Conservation (phyloP, 1,140 invertebrate species). For the Anagrus nilaparvatae region DNA sequence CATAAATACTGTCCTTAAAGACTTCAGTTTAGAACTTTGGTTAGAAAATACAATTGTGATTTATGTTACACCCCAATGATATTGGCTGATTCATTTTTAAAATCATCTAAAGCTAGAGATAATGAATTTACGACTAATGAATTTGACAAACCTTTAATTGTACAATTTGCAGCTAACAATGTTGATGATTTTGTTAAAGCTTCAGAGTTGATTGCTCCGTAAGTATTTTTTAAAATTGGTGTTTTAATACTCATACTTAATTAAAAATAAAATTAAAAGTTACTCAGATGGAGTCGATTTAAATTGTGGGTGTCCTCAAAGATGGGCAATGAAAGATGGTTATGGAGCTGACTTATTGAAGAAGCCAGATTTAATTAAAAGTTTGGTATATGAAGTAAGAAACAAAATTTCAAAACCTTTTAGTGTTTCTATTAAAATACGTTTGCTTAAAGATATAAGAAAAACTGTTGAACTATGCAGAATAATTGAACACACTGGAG, state of each 20-base stretch:
- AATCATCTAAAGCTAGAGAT: constrained; percentile 74
- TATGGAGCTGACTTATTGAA: constrained; percentile 78
- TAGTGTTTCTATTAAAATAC: constrained; percentile 86
- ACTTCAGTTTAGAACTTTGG: constrained; percentile 73
- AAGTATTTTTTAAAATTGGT: constrained; percentile 32
- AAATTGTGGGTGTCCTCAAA: constrained; percentile 95
- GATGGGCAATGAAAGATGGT: constrained; percentile 86
- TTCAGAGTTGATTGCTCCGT: constrained; percentile 73
- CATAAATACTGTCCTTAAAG: no score
- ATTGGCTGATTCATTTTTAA: constrained; percentile 83
- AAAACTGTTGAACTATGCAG: constrained; percentile 65
- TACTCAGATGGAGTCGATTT: constrained; percentile 85
- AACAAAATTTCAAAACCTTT: constrained; percentile 64
- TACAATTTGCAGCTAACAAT: constrained; percentile 90
- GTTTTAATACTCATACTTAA: no score
- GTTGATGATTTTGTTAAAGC: constrained; percentile 74
- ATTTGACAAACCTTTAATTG: constrained; percentile 75
- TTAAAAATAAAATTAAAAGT: constrained; percentile 43
- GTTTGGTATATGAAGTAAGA: constrained; percentile 67
- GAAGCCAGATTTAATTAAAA: constrained; percentile 73
- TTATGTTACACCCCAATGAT: constrained; percentile 95
- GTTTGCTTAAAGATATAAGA: constrained; percentile 54
- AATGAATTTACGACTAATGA: constrained; percentile 79
- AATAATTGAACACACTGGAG: constrained; percentile 72
- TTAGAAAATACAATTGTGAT: constrained; percentile 78